Evolutionary conservation across 1,140 invertebrate genomes (phyloP).

Genomic region (Oreohelix idahoensis): DNA sequence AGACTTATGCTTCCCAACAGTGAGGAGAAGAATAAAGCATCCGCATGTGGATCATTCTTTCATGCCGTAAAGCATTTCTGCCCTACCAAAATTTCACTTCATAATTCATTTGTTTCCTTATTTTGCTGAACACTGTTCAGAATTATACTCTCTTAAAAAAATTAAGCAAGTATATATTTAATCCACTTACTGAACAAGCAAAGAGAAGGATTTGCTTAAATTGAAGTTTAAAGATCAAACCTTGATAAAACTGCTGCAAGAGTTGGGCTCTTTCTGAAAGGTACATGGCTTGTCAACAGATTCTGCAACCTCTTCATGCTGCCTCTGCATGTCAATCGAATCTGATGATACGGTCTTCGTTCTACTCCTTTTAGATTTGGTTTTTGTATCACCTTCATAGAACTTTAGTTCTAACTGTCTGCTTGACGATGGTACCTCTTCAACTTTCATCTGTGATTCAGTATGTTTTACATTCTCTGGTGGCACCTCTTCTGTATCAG

Average conservation of each 20-base stretch:
- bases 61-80: too few relatives aligned
- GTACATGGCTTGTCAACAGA: conserved; percentile 47
- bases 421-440: background rate
- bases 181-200: too few relatives aligned
- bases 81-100: too few relatives aligned
- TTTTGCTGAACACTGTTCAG: too few relatives aligned
- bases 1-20: too few relatives aligned
- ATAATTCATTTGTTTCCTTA: too few relatives aligned
- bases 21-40: too few relatives aligned
- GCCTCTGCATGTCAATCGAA: background rate
- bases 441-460: background rate
- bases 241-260: conserved; percentile 68
- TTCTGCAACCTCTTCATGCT: conserved; percentile 46
- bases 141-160: too few relatives aligned
- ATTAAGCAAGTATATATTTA: too few relatives aligned
- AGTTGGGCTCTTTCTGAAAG: conserved; percentile 64
- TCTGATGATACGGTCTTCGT: background rate
- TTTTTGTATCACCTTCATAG: background rate
- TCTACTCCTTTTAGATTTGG: background rate
- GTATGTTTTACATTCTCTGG: background rate
- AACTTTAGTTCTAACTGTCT: background rate
- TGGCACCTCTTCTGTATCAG: conserved; percentile 15
- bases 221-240: conserved; percentile 39
- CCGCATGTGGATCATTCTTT: too few relatives aligned
- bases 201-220: too few relatives aligned